Percentiles rank a stretch among this genome's conserved stretches.
Evolutionary conservation across 2,888 invertebrate genomes (phyloP).

Genomic region (Acronicta leporina): DNA sequence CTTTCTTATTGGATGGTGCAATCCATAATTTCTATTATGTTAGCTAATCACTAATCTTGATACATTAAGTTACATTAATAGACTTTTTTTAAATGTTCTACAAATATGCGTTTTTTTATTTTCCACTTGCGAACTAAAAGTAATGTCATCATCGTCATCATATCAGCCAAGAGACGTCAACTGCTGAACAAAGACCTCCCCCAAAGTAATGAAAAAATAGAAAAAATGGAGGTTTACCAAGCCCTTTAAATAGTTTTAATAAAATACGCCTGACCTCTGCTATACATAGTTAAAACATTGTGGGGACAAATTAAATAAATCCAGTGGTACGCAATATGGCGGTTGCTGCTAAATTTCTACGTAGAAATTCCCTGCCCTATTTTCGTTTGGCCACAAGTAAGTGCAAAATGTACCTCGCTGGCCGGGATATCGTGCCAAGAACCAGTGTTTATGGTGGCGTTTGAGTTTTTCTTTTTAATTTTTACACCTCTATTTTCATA

Average conservation of each 20-base stretch:
- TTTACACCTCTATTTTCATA: conserved; percentile 39
- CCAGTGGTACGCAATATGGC: conserved; percentile 46
- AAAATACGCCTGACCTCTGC: not conserved
- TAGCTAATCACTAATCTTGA: too few species aligned
- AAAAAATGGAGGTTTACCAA: too few species aligned
- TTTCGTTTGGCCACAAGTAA: conserved; percentile 61
- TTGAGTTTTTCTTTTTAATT: conserved; percentile 48
- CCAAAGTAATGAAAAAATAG: too few species aligned
- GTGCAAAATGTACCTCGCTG: conserved; percentile 58
- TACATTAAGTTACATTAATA: too few species aligned
- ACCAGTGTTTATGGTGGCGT: conserved; percentile 54
- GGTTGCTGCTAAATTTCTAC: conserved; percentile 56
- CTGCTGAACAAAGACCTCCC: too few species aligned
- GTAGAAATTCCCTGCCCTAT: conserved; percentile 58
- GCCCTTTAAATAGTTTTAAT: not conserved
- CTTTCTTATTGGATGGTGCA: too few species aligned
- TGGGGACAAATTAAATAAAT: conserved; percentile 44
- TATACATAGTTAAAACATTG: conserved; percentile 7
- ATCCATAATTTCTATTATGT: too few species aligned
- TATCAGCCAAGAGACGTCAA: too few species aligned
- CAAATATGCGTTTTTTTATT: too few species aligned
- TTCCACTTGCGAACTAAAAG: too few species aligned
- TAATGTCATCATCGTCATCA: too few species aligned
- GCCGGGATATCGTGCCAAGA: conserved; percentile 59
- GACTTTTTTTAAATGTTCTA: too few species aligned